phyloP scores from a whole-genome alignment of 2,113 vertebrate species.

The Calypte anna region DNA sequence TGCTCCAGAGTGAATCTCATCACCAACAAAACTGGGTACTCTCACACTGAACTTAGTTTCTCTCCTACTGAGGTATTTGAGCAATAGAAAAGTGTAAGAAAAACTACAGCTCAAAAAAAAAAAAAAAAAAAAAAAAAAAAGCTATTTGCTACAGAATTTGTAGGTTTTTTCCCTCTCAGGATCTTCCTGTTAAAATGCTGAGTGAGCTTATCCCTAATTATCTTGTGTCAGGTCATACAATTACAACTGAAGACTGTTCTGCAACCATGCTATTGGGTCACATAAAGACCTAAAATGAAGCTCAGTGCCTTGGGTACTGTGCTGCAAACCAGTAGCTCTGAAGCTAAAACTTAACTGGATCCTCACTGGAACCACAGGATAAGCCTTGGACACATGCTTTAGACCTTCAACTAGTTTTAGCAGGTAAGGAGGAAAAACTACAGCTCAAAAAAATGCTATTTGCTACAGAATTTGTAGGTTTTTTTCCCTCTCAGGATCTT shows the following conservation, averaged over 20 bases:
- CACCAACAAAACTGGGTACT: neutral
- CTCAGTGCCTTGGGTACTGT: neutral
- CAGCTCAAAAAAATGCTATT: too few species aligned
- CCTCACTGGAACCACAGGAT: conserved; percentile 58
- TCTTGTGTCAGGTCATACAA: neutral
- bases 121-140: too few species aligned
- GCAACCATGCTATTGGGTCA: neutral
- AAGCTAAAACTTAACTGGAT: neutral
- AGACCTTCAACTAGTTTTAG: conserved; percentile 77
- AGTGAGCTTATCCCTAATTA: neutral
- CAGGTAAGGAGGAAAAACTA: conserved; percentile 20
- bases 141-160: neutral
- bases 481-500: neutral
- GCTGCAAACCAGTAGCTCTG: neutral
- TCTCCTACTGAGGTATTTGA: neutral
- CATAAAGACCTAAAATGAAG: neutral
- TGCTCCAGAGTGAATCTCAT: neutral
- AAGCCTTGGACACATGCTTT: conserved; percentile 73
- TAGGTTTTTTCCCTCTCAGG: neutral
- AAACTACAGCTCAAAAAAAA: too few species aligned
- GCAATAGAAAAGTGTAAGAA: neutral
- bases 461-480: neutral
- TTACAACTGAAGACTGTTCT: neutral
- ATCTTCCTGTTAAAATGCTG: neutral
- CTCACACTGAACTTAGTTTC: neutral